phyloP scores from a whole-genome alignment of 2,888 invertebrate species.

The Galerucella nymphaeae region DNA sequence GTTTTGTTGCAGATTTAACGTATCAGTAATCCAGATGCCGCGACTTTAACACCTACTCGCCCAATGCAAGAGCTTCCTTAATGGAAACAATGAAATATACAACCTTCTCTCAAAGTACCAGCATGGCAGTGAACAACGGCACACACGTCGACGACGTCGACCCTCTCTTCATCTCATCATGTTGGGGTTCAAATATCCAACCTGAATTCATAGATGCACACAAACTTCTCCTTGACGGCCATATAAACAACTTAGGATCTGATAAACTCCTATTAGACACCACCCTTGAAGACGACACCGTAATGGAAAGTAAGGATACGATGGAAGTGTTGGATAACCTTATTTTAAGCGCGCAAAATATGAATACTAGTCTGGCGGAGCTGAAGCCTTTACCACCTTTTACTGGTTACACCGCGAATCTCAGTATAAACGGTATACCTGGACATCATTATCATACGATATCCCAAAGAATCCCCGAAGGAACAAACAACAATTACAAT shows the following conservation, averaged over 20 bases:
- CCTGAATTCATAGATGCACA: slow-evolving; percentile 67
- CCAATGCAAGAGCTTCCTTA: slow-evolving; percentile 22
- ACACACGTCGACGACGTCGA: slow-evolving; percentile 70
- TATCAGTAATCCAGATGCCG: background rate
- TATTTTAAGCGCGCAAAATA: slow-evolving; percentile 59
- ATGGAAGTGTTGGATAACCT: slow-evolving; percentile 71
- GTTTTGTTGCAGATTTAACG: slow-evolving; percentile 19
- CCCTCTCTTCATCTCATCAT: slow-evolving; percentile 77
- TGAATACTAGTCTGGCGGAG: slow-evolving; percentile 79
- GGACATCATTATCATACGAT: slow-evolving; percentile 90
- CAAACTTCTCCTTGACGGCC: slow-evolving; percentile 70
- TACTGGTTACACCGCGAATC: slow-evolving; percentile 85
- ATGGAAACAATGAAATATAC: slow-evolving; percentile 66
- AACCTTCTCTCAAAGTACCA: slow-evolving; percentile 61
- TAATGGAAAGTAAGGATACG: slow-evolving; percentile 64
- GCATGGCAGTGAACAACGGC: slow-evolving; percentile 63
- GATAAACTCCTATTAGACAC: slow-evolving; percentile 69
- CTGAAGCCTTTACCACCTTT: slow-evolving; percentile 88
- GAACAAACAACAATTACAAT: slow-evolving; percentile 74
- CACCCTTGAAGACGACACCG: slow-evolving; percentile 66
- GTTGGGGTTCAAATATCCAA: slow-evolving; percentile 71
- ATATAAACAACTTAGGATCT: slow-evolving; percentile 66
- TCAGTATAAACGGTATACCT: slow-evolving; percentile 88
- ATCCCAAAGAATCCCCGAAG: slow-evolving; percentile 79
- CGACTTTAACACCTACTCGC: background rate